Evolutionary conservation across 2,113 vertebrate species (phyloP), one percentile per base, ranked within the genome.

Genomic region (Sitta europaea): DNA sequence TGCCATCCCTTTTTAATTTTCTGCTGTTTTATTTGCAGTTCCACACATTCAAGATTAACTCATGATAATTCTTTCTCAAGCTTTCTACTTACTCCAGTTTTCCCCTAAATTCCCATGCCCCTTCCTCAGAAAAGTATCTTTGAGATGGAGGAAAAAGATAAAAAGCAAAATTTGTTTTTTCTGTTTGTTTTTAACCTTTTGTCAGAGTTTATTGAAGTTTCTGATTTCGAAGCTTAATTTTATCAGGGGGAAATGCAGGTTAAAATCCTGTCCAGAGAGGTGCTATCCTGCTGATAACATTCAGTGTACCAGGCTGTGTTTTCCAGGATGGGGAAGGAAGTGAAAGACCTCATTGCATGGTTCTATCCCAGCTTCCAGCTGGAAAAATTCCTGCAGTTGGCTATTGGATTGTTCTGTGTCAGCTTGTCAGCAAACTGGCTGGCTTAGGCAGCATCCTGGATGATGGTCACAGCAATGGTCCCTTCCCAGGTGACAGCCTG

Each of bases 241-340:
- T 63, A 15, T 55, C 14, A 59, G 14, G 25, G 65, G 63, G 80
- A 59, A 18, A 25, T 59, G 45, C 15, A 38, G 31, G 21, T 65
- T 80, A 24, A 42, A 80, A 63, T 36, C n/a, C 43, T 53, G 11
- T 50, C 54, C 23, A 11, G 62, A 54, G 62, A 50, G 12, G 5
- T 36, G n/a, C 38, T 29, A 1, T 45, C 6, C 43, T 54, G 35
- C 48, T 45, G 20, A 25, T 45, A 18, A 21, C 0, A 0, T 25
- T 82, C 51, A 7, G 4, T 62, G 35, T 38, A 13, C 27, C 51
- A 63, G 36, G 6, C 28, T 51, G 5, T 40, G 17, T 40, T 58
- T 86, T 71, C 10, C 29, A 59, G 50, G 11, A 5, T 2, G 13
- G 45, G 10, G 27, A 17, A 80, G 29, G 40, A 68, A 54, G 9